Base-by-base conservation (phyloP, 64 coral and sea anemone species). In the Montipora sp. region DNA sequence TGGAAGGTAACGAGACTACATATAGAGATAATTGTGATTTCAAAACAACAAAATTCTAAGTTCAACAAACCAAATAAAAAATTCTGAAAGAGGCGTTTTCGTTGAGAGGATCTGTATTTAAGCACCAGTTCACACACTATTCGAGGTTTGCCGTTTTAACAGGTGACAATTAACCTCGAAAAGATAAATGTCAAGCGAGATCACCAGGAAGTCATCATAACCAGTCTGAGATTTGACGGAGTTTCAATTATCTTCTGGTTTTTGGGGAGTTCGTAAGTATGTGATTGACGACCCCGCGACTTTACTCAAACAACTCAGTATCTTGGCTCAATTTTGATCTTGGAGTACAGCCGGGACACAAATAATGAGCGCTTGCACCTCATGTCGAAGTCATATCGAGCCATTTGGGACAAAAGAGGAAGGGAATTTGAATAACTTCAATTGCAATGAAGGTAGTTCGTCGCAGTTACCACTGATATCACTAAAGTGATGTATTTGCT, bases 141-240 rank as follows among this genome's bases (percentile, higher is more conserved):
- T 71, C 18, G 7, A 22, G 65, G 70, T 50, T 16, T 36, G 59
- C 82, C 82, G 47, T 59, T 21, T 70, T 71, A 67, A 1, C 82
- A 85, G 82, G 82, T 85, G 46, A 4, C 82, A 71, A 18, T 70
- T 71, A 71, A 85, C 65, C 59, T 50, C 45, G 53, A 8, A 51
- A 49, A 8, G 14, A 77, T 7, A 5, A 12, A 48, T 48, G 12
- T 47, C 47, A 77, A 77, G 7, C 2, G 14, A 63, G 14, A 16
- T 63, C 11, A 63, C 9, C 36, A 45, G 8, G 12, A 21, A 11
- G 5, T 71, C 20, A 71, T 15, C 14, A n/a, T n/a, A 71, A 36
- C 36, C 36, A 36, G 36, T 36, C 36, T 36, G 36, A 36, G 36
- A 36, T 36, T 36, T 36, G 36, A 36, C 36, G 36, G 36, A 36